Evolutionary conservation across 1,140 invertebrate genomes (phyloP).

Genomic region (Sminthurides bifidus): DNA sequence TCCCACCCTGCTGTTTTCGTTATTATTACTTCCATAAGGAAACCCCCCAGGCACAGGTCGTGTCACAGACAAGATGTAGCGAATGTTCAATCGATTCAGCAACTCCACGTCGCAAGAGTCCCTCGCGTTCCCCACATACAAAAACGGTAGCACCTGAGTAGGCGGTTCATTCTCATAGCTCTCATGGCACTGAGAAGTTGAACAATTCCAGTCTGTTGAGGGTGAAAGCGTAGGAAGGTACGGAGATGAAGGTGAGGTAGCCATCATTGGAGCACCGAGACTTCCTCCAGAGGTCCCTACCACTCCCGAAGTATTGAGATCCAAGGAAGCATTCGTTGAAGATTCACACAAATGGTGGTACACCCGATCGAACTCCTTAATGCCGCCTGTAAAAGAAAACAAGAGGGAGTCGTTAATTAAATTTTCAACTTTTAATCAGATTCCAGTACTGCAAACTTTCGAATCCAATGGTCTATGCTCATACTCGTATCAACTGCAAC

Average conservation of each 20-base stretch:
- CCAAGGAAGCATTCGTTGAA: too few species aligned
- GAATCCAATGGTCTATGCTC: not conserved
- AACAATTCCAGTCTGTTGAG: slow-evolving; percentile 9
- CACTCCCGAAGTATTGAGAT: too few species aligned
- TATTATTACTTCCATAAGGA: too few species aligned
- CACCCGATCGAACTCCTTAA: slow-evolving; percentile 53
- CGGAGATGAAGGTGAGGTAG: slow-evolving; percentile 19
- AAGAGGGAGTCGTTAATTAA: not conserved
- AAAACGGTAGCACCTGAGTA: slow-evolving; percentile 62
- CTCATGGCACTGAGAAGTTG: slow-evolving; percentile 29
- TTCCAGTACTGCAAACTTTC: not conserved
- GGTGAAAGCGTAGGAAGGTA: slow-evolving; percentile 35
- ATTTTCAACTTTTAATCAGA: not conserved
- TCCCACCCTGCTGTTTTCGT: too few species aligned
- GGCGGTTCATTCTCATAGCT: slow-evolving; percentile 32
- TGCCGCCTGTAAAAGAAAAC: slow-evolving; percentile 47
- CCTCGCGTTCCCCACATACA: slow-evolving; percentile 73
- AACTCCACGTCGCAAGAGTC: slow-evolving; percentile 64
- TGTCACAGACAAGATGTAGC: slow-evolving; percentile 71
- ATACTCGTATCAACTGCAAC: too few species aligned
- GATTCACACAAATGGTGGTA: slow-evolving; percentile 51
- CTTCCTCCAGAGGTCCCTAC: slow-evolving; percentile 26
- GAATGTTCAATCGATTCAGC: slow-evolving; percentile 52
- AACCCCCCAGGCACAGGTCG: slow-evolving; percentile 64
- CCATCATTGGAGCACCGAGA: slow-evolving; percentile 20